Evolutionary conservation across 23 tunicate genomes (phyloP).

Genomic region (Trididemnum clinides): DNA sequence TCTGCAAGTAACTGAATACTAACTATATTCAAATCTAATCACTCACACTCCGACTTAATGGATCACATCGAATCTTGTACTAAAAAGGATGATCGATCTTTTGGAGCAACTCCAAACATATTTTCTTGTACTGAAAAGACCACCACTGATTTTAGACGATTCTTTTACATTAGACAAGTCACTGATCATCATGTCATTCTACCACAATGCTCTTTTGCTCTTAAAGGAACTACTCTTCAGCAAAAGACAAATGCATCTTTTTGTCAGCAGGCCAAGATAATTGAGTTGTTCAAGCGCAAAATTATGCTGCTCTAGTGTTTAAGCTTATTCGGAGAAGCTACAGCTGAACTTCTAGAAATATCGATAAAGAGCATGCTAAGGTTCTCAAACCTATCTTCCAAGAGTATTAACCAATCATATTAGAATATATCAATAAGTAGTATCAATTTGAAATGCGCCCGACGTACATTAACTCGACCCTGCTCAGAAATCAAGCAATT

Average conservation of each 20-base stretch:
- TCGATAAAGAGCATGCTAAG: slow-evolving; percentile 36
- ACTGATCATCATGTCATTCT: slow-evolving; percentile 10
- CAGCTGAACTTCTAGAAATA: background rate
- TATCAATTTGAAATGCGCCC: slow-evolving; percentile 42
- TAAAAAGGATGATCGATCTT: slow-evolving; percentile 40
- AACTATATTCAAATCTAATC: background rate
- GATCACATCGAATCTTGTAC: slow-evolving; percentile 7
- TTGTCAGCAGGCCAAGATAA: background rate
- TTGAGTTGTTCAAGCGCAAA: background rate
- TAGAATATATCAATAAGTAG: slow-evolving; percentile 41
- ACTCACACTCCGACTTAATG: slow-evolving; percentile 30
- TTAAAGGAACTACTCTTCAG: too few relatives aligned
- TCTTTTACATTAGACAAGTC: slow-evolving; percentile 26
- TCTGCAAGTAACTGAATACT: background rate
- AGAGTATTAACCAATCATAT: background rate
- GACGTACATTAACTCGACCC: slow-evolving; percentile 45
- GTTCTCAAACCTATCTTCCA: slow-evolving; percentile 22
- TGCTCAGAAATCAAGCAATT: slow-evolving; percentile 18
- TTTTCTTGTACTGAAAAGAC: background rate
- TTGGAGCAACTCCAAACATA: background rate
- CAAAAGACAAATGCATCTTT: background rate
- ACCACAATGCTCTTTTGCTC: background rate
- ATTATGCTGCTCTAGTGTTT: slow-evolving; percentile 21
- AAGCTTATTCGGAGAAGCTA: slow-evolving; percentile 35
- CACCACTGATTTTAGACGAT: slow-evolving; percentile 15